Percentiles rank a stretch among this genome's conserved stretches.
phyloP scores from a whole-genome alignment of 2,888 invertebrate species.

The Masnerella sp. region DNA sequence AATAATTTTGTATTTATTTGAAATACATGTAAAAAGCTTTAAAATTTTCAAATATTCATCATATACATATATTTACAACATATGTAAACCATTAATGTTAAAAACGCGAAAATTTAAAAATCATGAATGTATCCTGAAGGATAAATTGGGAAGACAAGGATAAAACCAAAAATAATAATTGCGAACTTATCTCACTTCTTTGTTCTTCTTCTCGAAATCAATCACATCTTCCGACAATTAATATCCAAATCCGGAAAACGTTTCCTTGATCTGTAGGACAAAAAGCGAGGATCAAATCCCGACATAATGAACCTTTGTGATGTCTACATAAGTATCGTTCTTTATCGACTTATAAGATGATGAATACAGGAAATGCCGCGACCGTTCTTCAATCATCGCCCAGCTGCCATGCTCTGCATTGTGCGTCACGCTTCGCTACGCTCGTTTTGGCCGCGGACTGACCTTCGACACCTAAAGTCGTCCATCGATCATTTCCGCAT shows the following conservation, averaged over 20 bases:
- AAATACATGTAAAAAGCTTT: too few species aligned
- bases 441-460: conserved; percentile 55
- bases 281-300: conserved; percentile 18
- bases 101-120: too few species aligned
- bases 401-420: conserved; percentile 66
- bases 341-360: conserved; percentile 69
- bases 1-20: too few species aligned
- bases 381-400: conserved; percentile 73
- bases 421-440: conserved; percentile 65
- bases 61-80: too few species aligned
- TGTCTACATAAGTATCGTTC: conserved; percentile 67
- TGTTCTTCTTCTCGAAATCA: conserved; percentile 13
- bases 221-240: conserved; percentile 21
- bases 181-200: too few species aligned
- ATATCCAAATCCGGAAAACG: conserved; percentile 1
- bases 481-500: conserved; percentile 55
- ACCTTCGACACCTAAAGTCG: conserved; percentile 64
- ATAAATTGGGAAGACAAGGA: too few species aligned
- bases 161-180: too few species aligned
- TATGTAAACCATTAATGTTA: too few species aligned
- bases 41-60: too few species aligned
- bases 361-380: conserved; percentile 73
- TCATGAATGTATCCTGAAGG: too few species aligned
- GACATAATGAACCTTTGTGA: conserved; percentile 48
- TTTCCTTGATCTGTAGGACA: conserved; percentile 29